A percentile compares a stretch with the other conserved stretches of the same genome.
Conservation (phyloP, 2,113 vertebrate genomes). For the Cynocephalus volans region DNA sequence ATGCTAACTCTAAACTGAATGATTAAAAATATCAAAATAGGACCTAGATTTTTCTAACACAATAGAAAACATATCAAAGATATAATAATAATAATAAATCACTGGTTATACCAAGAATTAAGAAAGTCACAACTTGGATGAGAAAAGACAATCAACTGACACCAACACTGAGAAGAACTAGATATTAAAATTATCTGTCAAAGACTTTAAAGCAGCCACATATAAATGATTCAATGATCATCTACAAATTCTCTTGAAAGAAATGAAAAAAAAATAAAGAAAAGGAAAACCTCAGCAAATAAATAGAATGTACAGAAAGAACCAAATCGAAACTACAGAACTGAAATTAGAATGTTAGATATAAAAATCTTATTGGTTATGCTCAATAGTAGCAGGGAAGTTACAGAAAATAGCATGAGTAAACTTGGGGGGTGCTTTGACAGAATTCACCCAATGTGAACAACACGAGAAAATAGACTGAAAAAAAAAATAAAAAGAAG, state of each 20-base stretch:
- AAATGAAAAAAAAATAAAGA: background rate
- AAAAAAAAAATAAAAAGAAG: background rate
- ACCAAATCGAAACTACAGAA: background rate
- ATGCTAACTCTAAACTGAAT: background rate
- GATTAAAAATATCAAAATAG: background rate
- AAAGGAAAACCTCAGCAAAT: background rate
- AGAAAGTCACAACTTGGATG: slow-evolving; percentile 52
- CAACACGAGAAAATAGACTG: background rate
- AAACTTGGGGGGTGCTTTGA: background rate
- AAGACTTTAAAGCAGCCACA: slow-evolving; percentile 21
- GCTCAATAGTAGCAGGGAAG: background rate
- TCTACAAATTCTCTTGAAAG: background rate
- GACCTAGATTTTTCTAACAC: background rate
- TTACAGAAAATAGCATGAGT: background rate
- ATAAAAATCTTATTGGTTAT: background rate
- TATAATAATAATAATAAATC: background rate
- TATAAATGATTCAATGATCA: slow-evolving; percentile 3
- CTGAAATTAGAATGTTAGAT: background rate
- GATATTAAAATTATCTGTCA: slow-evolving; percentile 19
- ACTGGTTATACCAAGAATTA: slow-evolving; percentile 1
- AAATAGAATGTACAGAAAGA: slow-evolving; percentile 5
- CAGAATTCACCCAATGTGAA: background rate
- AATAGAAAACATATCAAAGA: background rate
- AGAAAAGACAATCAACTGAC: slow-evolving; percentile 44
- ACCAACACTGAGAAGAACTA: background rate